phyloP scores from a whole-genome alignment of 2,888 invertebrate species.

The Thelaira solivaga region DNA sequence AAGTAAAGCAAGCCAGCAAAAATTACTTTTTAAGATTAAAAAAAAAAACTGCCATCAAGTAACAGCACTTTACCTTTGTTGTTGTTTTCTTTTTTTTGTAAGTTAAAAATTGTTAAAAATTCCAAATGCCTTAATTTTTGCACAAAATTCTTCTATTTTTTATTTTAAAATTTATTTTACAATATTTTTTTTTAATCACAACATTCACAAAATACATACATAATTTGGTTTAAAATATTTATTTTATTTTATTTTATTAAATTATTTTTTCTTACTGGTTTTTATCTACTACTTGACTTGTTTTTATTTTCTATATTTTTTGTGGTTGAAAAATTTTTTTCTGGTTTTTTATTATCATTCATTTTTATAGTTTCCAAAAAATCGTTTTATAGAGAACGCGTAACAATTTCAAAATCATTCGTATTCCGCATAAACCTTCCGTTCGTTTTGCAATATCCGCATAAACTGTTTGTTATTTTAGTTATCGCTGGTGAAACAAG shows the following conservation, averaged over 20 bases:
- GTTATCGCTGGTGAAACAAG: slow-evolving; percentile 59
- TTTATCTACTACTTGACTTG: neutral
- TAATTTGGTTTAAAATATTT: no score
- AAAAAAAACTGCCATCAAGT: neutral
- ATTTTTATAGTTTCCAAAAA: neutral
- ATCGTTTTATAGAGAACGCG: neutral
- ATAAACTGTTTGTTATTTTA: slow-evolving; percentile 71
- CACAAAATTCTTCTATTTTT: no score
- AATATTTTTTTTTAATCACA: no score
- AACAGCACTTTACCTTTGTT: neutral
- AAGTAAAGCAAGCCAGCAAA: neutral
- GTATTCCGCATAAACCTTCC: slow-evolving; percentile 67
- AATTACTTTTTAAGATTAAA: no score
- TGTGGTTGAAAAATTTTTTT: neutral
- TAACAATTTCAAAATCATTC: slow-evolving; percentile 11
- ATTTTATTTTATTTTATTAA: neutral
- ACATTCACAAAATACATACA: no score
- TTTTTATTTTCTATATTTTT: neutral
- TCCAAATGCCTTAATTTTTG: no score
- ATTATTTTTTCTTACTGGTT: slow-evolving; percentile 7
- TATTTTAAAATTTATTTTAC: no score
- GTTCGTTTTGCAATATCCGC: slow-evolving; percentile 71
- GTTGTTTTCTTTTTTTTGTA: neutral
- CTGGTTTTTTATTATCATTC: no score
- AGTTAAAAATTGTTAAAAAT: no score